Conservation (phyloP, 2,797 vertebrate species). For the Glossophaga mutica region DNA sequence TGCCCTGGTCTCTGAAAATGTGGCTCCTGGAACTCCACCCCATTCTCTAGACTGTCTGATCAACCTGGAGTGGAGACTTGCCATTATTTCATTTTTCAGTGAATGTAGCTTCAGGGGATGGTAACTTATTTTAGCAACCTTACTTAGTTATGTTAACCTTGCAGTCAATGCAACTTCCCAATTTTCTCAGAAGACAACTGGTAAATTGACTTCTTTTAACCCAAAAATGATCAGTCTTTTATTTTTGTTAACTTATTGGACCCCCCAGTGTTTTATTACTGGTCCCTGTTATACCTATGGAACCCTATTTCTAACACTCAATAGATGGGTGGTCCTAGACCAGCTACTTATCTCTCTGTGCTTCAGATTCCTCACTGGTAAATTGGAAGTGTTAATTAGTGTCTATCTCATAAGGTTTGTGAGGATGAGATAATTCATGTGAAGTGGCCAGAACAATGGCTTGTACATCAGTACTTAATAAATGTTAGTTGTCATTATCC, state of each 20-base stretch:
- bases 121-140: background rate
- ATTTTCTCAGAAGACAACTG: background rate
- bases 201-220: background rate
- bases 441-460: background rate
- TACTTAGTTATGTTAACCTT: background rate
- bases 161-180: background rate
- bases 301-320: background rate
- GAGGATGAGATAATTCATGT: background rate
- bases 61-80: background rate
- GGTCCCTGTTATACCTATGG: background rate
- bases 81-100: background rate
- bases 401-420: background rate
- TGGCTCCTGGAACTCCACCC: background rate
- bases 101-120: background rate
- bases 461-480: background rate
- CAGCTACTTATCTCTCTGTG: background rate
- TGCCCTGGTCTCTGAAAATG: background rate
- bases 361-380: background rate
- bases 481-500: background rate
- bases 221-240: background rate
- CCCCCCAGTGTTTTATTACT: background rate
- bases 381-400: background rate
- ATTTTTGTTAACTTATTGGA: background rate
- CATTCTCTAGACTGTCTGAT: background rate
- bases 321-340: background rate